Base-by-base conservation (phyloP, 2,797 vertebrate species). In the Toxotes lorentzi region DNA sequence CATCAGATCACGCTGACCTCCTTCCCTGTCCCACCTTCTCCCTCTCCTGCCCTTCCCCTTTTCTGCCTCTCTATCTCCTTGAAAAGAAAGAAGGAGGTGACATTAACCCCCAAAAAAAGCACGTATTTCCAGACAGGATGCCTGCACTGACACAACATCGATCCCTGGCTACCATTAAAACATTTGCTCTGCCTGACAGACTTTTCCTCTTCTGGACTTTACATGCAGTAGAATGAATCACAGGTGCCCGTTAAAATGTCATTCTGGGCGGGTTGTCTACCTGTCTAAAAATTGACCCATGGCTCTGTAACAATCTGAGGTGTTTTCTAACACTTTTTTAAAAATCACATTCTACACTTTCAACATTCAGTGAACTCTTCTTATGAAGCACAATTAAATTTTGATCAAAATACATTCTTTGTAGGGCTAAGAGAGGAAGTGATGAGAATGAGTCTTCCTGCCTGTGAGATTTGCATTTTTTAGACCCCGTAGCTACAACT, bases 151-250 rank as follows among this genome's bases (percentile, higher is more conserved):
- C 94, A 95, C 94, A 95, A 85, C 94, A 94, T 94, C 86, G 93
- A 96, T 95, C 95, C 92, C 94, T 72, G 91, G 87, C 92, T 92
- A 81, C 94, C 93, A 94, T 95, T 95, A 94, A 95, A 95, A 93
- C 87, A 94, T 95, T 95, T 95, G 89, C 94, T 94, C 90, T 93
- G 94, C 93, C 90, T 94, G 92, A 95, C 93, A 95, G 93, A 94
- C 90, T 93, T 94, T 88, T 89, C 85, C 88, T 88, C 86, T 94
- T 92, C 87, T 86, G 85, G 88, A 88, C 90, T 92, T 93, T 89
- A 91, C 81, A 82, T 76, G 83, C 70, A 57, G 70, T 74, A 85
- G 85, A 94, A 91, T 87, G 86, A 93, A 92, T 93, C 91, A 91
- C 89, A 93, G 90, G 88, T 95, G 92, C 88, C 92, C 60, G 86